A percentile compares a stretch with the other conserved stretches of the same genome.
Evolutionary conservation across 2,113 vertebrate genomes (phyloP).

Genomic region (Orientallactaga bullata): DNA sequence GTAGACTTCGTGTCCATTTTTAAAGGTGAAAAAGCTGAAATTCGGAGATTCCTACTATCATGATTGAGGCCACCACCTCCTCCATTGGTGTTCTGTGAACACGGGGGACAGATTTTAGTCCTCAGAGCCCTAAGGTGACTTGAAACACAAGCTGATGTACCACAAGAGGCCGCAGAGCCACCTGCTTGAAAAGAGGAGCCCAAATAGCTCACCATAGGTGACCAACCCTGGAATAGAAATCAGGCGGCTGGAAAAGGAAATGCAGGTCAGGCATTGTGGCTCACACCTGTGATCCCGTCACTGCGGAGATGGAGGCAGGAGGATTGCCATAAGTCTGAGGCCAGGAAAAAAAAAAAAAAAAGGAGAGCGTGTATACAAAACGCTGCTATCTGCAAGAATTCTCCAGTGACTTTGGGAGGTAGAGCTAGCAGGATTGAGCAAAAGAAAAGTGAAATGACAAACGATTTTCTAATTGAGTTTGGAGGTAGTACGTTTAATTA

Average conservation of each 20-base stretch:
- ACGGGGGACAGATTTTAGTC: background rate
- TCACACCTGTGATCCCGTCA: background rate
- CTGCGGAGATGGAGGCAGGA: background rate
- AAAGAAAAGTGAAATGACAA: constrained; percentile 30
- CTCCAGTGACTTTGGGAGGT: background rate
- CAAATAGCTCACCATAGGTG: background rate
- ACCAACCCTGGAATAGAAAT: background rate
- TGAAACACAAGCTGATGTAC: background rate
- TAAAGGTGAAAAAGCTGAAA: background rate
- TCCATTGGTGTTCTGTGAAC: background rate
- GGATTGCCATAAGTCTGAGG: background rate
- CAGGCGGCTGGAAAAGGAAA: background rate
- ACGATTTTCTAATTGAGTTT: constrained; percentile 24
- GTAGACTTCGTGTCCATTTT: background rate
- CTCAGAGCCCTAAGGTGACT: background rate
- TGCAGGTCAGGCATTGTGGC: background rate
- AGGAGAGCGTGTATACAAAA: background rate
- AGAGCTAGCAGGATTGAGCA: background rate
- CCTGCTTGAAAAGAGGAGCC: background rate
- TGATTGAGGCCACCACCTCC: background rate
- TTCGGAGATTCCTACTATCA: background rate
- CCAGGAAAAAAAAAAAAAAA: background rate
- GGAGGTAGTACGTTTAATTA: constrained; percentile 47
- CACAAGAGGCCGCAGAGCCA: background rate
- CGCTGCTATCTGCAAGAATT: background rate